Evolutionary conservation across 2,797 vertebrate species (phyloP), one percentile per base, ranked within the genome.

Genomic region (Pyrocephalus nanus): DNA sequence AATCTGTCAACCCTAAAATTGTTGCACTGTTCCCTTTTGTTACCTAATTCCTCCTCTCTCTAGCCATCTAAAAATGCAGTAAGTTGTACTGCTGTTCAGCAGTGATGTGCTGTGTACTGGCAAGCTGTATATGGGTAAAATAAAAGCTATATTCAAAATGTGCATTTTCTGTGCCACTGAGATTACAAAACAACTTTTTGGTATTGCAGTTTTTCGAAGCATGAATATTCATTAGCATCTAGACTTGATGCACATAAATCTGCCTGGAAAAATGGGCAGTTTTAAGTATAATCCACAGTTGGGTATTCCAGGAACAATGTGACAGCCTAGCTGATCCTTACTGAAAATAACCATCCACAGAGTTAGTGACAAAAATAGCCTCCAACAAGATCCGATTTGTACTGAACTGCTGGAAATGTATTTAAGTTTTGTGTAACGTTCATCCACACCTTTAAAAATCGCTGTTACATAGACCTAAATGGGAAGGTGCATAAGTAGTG

Each of bases 1-100:
- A 84, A 84, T 73, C 79, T 89, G 95, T 94, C 86, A 94, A 72
- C 69, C 93, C 61, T 88, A 18, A 53, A 66, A 32, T 51, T 84
- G 20, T 88, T 87, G 38, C 90, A 87, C 86, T 86, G 34, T 88
- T 75, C 53, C 47, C 38, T 77, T 91, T 80, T 57, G 76, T 92
- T 95, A 87, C 29, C 0, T 95, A 90, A 79, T 74, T 88, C 67
- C 69, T 86, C 57, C 86, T 88, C 76, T 82, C 95, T 90, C 54
- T 90, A 86, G 90, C 86, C 85, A 95, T 94, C 90, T 92, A 26
- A 91, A 96, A 89, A 74, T 85, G 65, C 90, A 94, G 92, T 85
- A 67, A 88, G 53, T 64, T 88, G 74, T 92, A 87, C 81, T 94
- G 89, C 85, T 78, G 51, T 42, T 90, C 64, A 91, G 93, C 94